Percentiles rank a stretch among this genome's conserved stretches.
phyloP scores from a whole-genome alignment of 2,797 vertebrate genomes.

The Calcarius lapponicus region DNA sequence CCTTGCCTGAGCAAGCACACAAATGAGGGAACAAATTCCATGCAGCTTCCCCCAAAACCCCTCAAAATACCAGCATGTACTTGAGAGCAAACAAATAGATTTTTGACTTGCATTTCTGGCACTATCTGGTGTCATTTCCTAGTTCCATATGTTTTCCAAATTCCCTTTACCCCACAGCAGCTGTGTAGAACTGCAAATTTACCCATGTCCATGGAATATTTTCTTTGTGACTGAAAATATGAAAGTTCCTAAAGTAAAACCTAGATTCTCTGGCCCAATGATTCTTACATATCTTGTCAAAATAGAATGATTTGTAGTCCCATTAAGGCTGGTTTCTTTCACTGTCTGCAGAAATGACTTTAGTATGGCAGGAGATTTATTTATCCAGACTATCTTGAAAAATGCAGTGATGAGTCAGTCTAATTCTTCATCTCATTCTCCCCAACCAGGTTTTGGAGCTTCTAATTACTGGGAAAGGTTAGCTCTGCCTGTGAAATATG shows the following conservation, averaged over 20 bases:
- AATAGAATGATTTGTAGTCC: not conserved
- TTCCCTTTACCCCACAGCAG: not conserved
- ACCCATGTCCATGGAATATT: not conserved
- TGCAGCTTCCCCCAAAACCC: not conserved
- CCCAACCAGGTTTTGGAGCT: not conserved
- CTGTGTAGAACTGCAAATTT: not conserved
- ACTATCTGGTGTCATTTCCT: not conserved
- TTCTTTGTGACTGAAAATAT: not conserved
- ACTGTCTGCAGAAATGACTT: not conserved
- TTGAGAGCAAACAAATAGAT: not conserved
- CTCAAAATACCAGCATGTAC: not conserved
- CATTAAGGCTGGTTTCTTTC: not conserved
- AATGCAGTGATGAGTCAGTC: slow-evolving; percentile 18
- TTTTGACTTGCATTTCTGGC: not conserved
- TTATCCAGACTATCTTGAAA: not conserved
- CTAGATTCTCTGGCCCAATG: not conserved
- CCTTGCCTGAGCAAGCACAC: not conserved
- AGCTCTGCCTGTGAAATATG: not conserved
- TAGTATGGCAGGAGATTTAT: not conserved
- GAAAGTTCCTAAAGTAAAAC: not conserved
- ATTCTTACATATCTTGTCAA: not conserved
- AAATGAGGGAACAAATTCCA: not conserved
- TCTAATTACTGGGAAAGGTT: slow-evolving; percentile 34
- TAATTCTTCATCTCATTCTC: not conserved
- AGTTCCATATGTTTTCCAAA: not conserved